Percentiles rank a stretch among this genome's conserved stretches.
These are phyloP conservation scores for Numida meleagris DNA, from an alignment of 2,113 vertebrate species.

Conservation along the genomic window DNA sequence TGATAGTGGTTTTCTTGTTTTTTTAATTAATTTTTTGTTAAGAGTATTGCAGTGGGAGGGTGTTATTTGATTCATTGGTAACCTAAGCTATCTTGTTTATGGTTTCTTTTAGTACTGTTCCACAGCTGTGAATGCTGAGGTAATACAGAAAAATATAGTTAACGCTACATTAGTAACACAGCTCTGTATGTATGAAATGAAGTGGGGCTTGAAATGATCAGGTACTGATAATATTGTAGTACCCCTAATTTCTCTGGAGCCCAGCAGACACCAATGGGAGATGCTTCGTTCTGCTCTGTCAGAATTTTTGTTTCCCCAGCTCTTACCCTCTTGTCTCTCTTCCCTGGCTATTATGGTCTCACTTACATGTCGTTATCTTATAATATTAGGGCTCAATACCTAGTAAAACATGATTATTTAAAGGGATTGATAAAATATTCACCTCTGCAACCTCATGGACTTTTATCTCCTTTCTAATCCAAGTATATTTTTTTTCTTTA, in stretches of 20 bases:
- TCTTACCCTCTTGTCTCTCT: not conserved
- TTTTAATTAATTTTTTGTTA: not conserved
- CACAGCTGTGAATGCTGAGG: not conserved
- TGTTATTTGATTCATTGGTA: not conserved
- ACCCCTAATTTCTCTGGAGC: not conserved
- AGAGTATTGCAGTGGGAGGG: fast-evolving
- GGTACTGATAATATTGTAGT: not conserved
- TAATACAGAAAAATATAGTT: not conserved
- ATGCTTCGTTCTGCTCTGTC: not conserved
- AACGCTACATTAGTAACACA: not conserved
- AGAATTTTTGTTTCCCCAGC: not conserved
- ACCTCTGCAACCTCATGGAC: not conserved
- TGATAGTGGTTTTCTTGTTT: not conserved
- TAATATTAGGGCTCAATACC: not conserved
- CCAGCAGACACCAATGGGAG: not conserved
- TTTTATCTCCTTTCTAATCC: not conserved
- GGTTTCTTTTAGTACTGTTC: not conserved
- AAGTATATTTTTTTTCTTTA: not conserved
- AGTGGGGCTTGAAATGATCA: not conserved
- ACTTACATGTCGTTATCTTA: not conserved
- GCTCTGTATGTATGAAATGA: not conserved
- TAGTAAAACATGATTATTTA: not conserved
- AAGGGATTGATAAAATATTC: not conserved
- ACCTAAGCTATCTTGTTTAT: not conserved
- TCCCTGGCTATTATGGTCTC: not conserved